Evolutionary conservation across 1,140 invertebrate species (phyloP).

Genomic region (Theocolax elegans): DNA sequence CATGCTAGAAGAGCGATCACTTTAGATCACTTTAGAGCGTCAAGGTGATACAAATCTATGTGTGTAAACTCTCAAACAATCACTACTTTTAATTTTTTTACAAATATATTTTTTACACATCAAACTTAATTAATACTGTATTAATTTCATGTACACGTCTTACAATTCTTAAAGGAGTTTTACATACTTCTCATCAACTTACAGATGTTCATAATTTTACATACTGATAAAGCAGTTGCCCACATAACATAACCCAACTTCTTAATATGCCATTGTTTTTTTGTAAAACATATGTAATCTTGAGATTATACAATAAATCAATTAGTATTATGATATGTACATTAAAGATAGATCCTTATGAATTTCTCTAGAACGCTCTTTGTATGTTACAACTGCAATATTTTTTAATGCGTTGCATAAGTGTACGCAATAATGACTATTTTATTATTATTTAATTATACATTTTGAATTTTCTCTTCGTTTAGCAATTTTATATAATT

Average conservation of each 20-base stretch:
- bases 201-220: slow-evolving; percentile 84
- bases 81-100: no score
- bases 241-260: no score
- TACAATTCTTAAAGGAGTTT: slow-evolving; percentile 83
- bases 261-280: slow-evolving; percentile 83
- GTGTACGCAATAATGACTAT: slow-evolving; percentile 59
- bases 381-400: slow-evolving; percentile 78
- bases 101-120: no score
- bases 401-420: slow-evolving; percentile 74
- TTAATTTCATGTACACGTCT: slow-evolving; percentile 71
- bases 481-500: slow-evolving; percentile 75
- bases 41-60: no score
- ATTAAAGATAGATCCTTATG: slow-evolving; percentile 73
- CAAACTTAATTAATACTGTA: background rate
- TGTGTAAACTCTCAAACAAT: no score
- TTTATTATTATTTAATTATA: slow-evolving; percentile 11
- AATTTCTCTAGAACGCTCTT: slow-evolving; percentile 70
- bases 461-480: slow-evolving; percentile 35
- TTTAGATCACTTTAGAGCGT: no score
- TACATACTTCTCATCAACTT: slow-evolving; percentile 78
- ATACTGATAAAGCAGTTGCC: slow-evolving; percentile 84
- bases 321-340: slow-evolving; percentile 78
- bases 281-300: no score
- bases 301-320: slow-evolving; percentile 75
- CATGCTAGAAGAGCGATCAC: slow-evolving; percentile 82